phyloP scores from a whole-genome alignment of 2,888 invertebrate genomes.

The Sympetrum striolatum region DNA sequence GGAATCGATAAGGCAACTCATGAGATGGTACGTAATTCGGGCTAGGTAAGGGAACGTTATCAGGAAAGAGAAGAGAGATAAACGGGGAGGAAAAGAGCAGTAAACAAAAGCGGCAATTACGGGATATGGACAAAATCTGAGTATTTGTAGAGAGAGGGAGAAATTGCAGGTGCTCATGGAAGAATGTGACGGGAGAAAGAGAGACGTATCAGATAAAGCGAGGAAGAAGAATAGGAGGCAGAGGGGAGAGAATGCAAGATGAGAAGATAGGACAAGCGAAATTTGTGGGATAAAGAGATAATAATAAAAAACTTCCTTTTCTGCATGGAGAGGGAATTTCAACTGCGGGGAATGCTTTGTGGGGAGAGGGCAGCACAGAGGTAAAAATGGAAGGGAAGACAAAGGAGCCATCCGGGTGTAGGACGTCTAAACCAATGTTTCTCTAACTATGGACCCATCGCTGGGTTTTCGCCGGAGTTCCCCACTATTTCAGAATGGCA shows the following conservation, averaged over 20 bases:
- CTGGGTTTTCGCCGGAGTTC: too few species aligned
- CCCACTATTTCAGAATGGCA: too few species aligned
- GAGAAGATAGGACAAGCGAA: slow-evolving; percentile 31
- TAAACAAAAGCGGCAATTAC: background rate
- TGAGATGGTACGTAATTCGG: background rate
- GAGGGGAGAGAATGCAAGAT: background rate
- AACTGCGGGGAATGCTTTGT: slow-evolving; percentile 34
- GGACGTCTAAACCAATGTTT: background rate
- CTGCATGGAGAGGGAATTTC: background rate
- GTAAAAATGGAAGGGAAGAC: background rate
- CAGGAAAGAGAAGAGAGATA: background rate
- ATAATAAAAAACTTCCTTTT: slow-evolving; percentile 11
- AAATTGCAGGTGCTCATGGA: background rate
- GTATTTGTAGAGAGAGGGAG: background rate
- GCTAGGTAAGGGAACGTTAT: background rate
- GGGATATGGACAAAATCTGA: background rate
- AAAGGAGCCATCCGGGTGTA: background rate
- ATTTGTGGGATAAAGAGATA: slow-evolving; percentile 42
- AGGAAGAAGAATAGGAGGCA: background rate
- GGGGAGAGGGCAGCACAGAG: background rate
- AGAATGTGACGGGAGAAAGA: background rate
- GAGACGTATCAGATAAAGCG: background rate
- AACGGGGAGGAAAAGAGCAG: background rate
- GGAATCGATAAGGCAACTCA: background rate
- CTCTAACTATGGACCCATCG: too few species aligned